These are phyloP conservation scores for Pentalonia nigronervosa DNA, from an alignment of 1,140 invertebrate genomes.

Conservation along the genomic window DNA sequence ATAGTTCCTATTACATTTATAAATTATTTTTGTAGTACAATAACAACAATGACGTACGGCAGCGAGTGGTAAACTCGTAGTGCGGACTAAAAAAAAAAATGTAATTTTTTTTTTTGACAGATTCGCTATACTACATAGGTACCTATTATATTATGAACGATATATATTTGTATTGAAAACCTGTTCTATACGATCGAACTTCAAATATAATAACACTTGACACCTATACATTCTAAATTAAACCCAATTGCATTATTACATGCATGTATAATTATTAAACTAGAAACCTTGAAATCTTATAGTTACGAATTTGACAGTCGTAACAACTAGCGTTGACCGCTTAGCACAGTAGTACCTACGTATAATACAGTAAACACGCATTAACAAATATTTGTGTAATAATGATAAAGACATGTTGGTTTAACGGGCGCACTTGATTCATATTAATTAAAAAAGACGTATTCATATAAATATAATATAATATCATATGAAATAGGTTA, in stretches of 20 bases:
- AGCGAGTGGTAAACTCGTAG: neutral
- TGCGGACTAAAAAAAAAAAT: neutral
- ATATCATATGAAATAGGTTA: conserved; percentile 3
- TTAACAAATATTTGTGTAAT: conserved; percentile 12
- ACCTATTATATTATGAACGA: neutral
- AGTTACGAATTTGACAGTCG: conserved; percentile 38
- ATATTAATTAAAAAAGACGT: neutral
- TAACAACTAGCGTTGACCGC: conserved; percentile 2
- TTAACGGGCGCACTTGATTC: neutral
- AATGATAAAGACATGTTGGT: neutral
- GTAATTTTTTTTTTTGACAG: neutral
- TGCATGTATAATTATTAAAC: conserved; percentile 40
- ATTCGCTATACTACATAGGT: neutral
- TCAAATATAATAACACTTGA: conserved; percentile 12
- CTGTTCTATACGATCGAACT: conserved; percentile 7
- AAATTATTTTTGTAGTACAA: neutral
- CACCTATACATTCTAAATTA: conserved; percentile 43
- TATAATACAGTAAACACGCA: neutral
- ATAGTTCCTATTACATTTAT: neutral
- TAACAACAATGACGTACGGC: neutral
- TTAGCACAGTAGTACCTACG: neutral
- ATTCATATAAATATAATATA: neutral
- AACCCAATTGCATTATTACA: conserved; percentile 40
- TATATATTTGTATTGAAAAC: conserved; percentile 25
- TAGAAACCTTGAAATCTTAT: conserved; percentile 40